Evolutionary conservation across 2,113 vertebrate genomes (phyloP).

Genomic region (Naja naja): DNA sequence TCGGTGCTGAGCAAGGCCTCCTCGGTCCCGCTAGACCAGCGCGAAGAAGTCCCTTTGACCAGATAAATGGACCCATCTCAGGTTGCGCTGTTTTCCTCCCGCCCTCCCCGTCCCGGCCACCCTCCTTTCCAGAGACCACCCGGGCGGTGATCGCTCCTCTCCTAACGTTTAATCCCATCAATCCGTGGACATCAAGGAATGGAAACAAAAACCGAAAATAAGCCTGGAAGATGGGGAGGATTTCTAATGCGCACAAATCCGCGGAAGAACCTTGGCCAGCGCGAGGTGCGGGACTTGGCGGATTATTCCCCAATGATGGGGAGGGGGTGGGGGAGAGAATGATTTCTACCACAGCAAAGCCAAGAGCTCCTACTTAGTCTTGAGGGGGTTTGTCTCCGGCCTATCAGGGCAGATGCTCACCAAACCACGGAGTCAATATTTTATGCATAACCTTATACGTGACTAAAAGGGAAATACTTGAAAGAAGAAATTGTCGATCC

Average conservation of each 20-base stretch:
- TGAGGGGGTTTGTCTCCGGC: slow-evolving; percentile 27
- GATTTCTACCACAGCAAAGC: slow-evolving; percentile 15
- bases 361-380: slow-evolving; percentile 11
- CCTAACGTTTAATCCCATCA: slow-evolving; percentile 47
- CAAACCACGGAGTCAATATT: neutral
- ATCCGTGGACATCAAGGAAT: slow-evolving; percentile 24
- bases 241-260: neutral
- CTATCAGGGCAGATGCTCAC: neutral
- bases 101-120: neutral
- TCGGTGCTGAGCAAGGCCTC: slow-evolving; percentile 94
- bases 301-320: neutral
- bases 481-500: slow-evolving; percentile 56
- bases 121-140: neutral
- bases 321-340: no score
- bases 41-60: slow-evolving; percentile 95
- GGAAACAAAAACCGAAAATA: neutral
- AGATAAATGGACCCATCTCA: slow-evolving; percentile 80
- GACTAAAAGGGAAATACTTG: slow-evolving; percentile 55
- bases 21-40: slow-evolving; percentile 90
- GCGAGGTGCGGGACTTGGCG: neutral
- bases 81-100: slow-evolving; percentile 37
- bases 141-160: slow-evolving; percentile 28
- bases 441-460: slow-evolving; percentile 39
- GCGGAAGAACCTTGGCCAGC: neutral
- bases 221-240: neutral